These are phyloP conservation scores for Onychomys leucogaster DNA, from an alignment of 2,797 vertebrate genomes.

Conservation along the genomic window DNA sequence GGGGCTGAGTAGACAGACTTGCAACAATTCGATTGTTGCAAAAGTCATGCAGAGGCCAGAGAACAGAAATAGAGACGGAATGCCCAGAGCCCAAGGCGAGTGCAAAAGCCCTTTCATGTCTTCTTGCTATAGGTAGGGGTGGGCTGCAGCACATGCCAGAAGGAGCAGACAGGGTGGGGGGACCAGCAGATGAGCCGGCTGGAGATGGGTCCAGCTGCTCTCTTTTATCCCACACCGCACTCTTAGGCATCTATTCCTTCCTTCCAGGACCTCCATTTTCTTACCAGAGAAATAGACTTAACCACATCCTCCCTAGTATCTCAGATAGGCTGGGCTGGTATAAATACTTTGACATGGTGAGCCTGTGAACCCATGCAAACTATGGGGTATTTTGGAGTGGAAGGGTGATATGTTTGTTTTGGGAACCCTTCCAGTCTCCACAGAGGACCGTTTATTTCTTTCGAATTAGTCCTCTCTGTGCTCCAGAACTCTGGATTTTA, in stretches of 20 bases:
- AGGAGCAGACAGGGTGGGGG: background rate
- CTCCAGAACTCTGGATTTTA: background rate
- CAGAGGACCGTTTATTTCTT: background rate
- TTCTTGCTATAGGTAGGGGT: background rate
- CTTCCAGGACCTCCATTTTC: background rate
- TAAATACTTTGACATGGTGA: background rate
- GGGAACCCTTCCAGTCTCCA: background rate
- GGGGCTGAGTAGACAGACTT: background rate
- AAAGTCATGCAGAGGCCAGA: background rate
- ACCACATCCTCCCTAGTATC: background rate
- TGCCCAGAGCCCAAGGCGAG: background rate
- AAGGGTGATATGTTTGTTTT: background rate
- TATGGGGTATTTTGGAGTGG: background rate
- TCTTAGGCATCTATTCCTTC: background rate
- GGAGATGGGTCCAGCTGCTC: background rate
- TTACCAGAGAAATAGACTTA: conserved; percentile 7
- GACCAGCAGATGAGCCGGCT: too few relatives aligned
- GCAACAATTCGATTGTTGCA: background rate
- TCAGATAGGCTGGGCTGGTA: background rate
- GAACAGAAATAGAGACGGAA: background rate
- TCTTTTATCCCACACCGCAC: background rate
- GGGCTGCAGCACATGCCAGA: background rate
- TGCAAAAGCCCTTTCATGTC: background rate
- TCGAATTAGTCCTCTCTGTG: background rate
- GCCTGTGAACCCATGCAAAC: background rate